phyloP scores from a whole-genome alignment of 37 sponge, comb jelly and placozoan species.

The Halisarca cf. caerulea region DNA sequence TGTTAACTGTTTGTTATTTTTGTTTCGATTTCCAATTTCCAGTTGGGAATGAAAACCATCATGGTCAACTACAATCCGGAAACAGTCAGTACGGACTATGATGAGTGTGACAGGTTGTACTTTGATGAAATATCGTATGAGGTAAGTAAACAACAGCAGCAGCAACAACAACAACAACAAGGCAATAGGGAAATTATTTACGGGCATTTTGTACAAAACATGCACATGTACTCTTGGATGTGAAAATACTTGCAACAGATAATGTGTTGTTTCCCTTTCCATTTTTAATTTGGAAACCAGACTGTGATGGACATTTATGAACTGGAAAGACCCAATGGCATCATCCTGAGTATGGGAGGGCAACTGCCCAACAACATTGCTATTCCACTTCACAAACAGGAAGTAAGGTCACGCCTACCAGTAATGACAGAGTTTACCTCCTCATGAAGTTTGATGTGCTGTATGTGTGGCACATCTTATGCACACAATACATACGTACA shows the following conservation, averaged over 20 bases:
- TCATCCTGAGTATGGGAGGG: constrained; percentile 96
- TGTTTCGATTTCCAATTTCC: neutral
- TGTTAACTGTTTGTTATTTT: neutral
- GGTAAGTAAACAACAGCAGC: constrained; percentile 27
- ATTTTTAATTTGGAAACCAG: constrained; percentile 9
- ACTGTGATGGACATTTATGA: constrained; percentile 94
- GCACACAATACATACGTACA: no score
- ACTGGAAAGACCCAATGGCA: constrained; percentile 88
- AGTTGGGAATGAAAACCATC: constrained; percentile 67
- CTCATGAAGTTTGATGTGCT: no score
- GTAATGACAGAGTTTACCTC: no score
- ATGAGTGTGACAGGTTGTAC: constrained; percentile 97
- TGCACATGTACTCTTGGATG: no score
- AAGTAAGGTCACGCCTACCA: constrained; percentile 33
- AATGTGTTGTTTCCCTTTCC: no score
- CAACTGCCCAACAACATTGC: constrained; percentile 99
- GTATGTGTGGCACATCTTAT: no score
- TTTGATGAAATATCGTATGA: constrained; percentile 98
- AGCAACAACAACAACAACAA: no score
- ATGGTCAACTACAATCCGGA: constrained; percentile 97
- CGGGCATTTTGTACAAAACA: no score
- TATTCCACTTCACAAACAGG: constrained; percentile 77
- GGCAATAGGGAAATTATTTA: no score
- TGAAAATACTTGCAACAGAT: no score
- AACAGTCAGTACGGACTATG: constrained; percentile 96